Evolutionary conservation across 2,797 vertebrate genomes (phyloP).

Genomic region (Coregonus ussuriensis): DNA sequence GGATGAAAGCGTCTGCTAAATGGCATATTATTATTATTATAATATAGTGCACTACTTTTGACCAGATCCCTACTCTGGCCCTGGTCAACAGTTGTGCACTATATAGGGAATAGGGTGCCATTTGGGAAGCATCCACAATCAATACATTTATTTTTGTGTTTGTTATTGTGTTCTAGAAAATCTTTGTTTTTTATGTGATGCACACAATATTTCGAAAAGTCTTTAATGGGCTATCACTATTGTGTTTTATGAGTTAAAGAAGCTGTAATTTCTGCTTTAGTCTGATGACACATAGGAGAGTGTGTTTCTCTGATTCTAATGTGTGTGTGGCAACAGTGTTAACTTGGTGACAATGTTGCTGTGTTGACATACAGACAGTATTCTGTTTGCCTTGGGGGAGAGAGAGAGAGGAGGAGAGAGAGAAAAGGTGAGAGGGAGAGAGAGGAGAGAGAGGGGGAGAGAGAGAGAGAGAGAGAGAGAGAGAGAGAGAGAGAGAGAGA

Average conservation of each 20-base stretch:
- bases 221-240: constrained; percentile 11
- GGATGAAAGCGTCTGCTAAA: no score
- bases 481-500: no score
- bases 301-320: not conserved
- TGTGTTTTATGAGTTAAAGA: constrained; percentile 65
- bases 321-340: not conserved
- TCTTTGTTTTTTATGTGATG: constrained; percentile 35
- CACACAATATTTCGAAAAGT: no score
- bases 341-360: not conserved
- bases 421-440: no score
- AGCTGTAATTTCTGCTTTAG: constrained; percentile 52
- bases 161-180: not conserved
- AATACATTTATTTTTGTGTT: not conserved
- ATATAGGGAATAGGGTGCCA: not conserved
- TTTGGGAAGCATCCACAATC: not conserved
- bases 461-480: no score
- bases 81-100: not conserved
- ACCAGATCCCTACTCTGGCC: not conserved
- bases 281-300: constrained; percentile 6
- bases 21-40: no score
- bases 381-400: not conserved
- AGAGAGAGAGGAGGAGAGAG: not conserved
- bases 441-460: no score
- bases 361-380: not conserved
- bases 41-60: no score